Percentiles rank a stretch among this genome's conserved stretches.
These are phyloP conservation scores for Rhopalosiphum maidis DNA, from an alignment of 1,140 invertebrate genomes.

Conservation along the genomic window DNA sequence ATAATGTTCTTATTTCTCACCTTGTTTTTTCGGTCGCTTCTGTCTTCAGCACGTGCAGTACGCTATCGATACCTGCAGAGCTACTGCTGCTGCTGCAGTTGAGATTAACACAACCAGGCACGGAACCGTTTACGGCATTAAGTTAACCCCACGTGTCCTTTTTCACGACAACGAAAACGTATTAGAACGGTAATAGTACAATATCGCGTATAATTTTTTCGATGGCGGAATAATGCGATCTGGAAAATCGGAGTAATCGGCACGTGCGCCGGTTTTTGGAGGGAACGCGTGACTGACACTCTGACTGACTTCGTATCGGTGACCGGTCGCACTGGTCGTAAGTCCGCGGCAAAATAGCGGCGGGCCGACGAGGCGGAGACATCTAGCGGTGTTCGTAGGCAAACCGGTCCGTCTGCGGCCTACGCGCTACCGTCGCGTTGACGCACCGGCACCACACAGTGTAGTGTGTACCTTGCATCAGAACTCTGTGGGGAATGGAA, in stretches of 20 bases:
- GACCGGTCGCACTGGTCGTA: neutral
- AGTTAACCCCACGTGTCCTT: neutral
- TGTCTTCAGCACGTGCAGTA: neutral
- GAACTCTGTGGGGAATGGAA: neutral
- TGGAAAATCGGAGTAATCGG: neutral
- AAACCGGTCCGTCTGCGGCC: slow-evolving; percentile 41
- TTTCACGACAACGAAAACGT: neutral
- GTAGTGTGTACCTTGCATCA: neutral
- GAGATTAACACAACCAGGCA: neutral
- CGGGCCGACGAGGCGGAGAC: slow-evolving; percentile 46
- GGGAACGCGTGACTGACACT: slow-evolving; percentile 54
- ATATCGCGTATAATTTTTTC: neutral
- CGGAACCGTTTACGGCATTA: slow-evolving; percentile 31
- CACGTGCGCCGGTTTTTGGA: slow-evolving; percentile 27
- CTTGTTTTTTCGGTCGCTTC: neutral
- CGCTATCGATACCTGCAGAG: neutral
- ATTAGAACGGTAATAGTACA: neutral
- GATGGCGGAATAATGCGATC: neutral
- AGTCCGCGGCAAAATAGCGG: neutral
- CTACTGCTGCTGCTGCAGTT: neutral
- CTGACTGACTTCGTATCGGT: neutral
- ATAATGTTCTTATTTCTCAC: neutral
- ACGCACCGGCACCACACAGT: neutral
- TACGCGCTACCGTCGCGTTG: neutral
- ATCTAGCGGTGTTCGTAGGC: slow-evolving; percentile 51